These are phyloP conservation scores for Uloborus plumipes DNA, from an alignment of 2,888 invertebrate species.

Conservation along the genomic window DNA sequence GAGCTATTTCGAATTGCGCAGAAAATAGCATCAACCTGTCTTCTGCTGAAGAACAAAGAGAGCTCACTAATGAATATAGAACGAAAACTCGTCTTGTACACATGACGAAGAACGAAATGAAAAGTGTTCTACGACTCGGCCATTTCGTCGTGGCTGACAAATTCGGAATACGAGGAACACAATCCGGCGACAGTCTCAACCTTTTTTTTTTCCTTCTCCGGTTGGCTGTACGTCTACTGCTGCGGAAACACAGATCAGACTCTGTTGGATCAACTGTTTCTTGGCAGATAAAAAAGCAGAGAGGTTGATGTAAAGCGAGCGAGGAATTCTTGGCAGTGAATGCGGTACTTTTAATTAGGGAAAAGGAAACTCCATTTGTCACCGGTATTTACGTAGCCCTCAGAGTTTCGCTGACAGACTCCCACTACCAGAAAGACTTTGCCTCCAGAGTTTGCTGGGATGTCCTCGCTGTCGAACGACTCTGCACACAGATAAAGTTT, in stretches of 20 bases:
- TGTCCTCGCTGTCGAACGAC: no score
- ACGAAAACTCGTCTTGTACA: no score
- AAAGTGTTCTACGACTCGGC: conserved; percentile 28
- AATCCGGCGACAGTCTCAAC: conserved; percentile 18
- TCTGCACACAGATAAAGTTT: no score
- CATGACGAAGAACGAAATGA: conserved; percentile 12
- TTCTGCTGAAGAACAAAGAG: no score
- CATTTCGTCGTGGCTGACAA: conserved; percentile 21
- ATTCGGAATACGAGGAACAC: conserved; percentile 27
- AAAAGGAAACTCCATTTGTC: conserved; percentile 57
- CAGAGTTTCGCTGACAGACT: conserved; percentile 47
- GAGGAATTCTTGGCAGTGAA: conserved; percentile 60
- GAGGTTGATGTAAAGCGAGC: conserved; percentile 53
- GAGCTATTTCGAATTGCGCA: no score
- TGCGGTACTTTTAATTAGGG: conserved; percentile 63
- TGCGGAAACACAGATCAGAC: conserved; percentile 38
- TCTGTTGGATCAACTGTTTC: conserved; percentile 34
- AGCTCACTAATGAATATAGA: no score
- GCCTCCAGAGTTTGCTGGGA: no score
- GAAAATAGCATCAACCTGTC: no score
- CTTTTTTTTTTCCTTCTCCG: background rate
- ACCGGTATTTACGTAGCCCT: conserved; percentile 56
- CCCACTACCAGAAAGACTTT: background rate
- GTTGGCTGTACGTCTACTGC: background rate
- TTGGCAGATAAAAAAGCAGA: conserved; percentile 9